Conservation (phyloP, 2,797 vertebrate genomes). For the Neosilurus hyrtlii region DNA sequence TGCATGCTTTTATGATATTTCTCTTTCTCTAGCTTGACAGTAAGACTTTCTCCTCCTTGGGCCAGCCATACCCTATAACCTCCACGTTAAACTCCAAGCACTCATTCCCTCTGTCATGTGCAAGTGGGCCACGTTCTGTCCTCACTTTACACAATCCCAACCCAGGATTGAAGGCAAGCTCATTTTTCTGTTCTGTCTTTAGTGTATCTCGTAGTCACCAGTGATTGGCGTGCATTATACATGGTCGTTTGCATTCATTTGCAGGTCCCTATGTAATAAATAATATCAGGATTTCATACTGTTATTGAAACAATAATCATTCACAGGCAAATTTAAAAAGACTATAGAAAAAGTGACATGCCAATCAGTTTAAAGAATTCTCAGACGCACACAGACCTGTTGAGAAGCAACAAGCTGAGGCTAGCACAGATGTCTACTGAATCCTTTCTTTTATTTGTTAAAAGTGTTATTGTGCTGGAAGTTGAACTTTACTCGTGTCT, state of each 20-base stretch:
- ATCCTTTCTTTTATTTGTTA: too few species aligned
- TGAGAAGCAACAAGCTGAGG: too few species aligned
- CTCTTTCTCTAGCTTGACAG: constrained; percentile 68
- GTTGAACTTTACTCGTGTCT: too few species aligned
- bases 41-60: constrained; percentile 66
- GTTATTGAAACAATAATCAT: background rate
- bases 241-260: constrained; percentile 5
- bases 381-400: too few species aligned
- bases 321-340: background rate
- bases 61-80: constrained; percentile 70
- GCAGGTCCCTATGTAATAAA: background rate
- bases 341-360: too few species aligned
- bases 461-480: too few species aligned
- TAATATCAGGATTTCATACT: background rate
- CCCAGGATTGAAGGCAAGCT: constrained; percentile 71
- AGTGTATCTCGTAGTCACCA: background rate
- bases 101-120: constrained; percentile 57
- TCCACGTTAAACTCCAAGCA: constrained; percentile 71
- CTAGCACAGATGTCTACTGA: too few species aligned
- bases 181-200: background rate
- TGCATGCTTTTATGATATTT: too few species aligned
- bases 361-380: too few species aligned
- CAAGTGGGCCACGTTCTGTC: constrained; percentile 52
- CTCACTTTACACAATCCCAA: constrained; percentile 56
- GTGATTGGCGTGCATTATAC: background rate